phyloP scores from a whole-genome alignment of 2,113 vertebrate species.

The Haliaeetus leucogaster region DNA sequence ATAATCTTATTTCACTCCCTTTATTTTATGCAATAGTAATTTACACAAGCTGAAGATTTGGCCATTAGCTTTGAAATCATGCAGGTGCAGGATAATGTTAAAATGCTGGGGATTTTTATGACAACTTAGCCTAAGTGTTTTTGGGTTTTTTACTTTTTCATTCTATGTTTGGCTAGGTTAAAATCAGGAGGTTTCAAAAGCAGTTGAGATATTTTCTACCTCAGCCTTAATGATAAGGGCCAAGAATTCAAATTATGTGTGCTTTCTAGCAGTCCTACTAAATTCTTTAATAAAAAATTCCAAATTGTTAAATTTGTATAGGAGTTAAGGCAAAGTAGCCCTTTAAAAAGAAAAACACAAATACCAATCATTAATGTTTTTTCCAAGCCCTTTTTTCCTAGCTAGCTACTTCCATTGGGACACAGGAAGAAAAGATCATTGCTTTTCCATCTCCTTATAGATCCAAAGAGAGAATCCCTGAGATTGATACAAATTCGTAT shows the following conservation, averaged over 20 bases:
- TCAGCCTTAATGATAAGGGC: accelerated
- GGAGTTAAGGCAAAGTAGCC: neutral
- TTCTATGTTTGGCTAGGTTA: accelerated
- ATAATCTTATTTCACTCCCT: neutral
- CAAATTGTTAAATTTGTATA: neutral
- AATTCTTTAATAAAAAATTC: neutral
- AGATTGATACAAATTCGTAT: neutral
- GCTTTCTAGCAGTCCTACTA: neutral
- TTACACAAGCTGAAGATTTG: neutral
- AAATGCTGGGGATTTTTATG: neutral
- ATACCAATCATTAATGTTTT: neutral
- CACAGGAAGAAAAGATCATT: neutral
- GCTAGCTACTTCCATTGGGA: neutral
- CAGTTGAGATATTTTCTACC: neutral
- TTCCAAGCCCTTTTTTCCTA: neutral
- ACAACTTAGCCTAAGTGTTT: neutral
- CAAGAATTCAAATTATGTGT: neutral
- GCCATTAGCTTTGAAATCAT: neutral
- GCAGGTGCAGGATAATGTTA: neutral
- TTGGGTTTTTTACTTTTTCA: neutral
- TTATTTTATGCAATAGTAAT: neutral
- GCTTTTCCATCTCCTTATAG: neutral
- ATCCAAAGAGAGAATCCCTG: neutral
- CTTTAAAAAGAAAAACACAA: neutral
- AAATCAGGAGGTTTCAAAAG: neutral